phyloP scores from a whole-genome alignment of 2,113 vertebrate species.

The Oncorhynchus mykiss region DNA sequence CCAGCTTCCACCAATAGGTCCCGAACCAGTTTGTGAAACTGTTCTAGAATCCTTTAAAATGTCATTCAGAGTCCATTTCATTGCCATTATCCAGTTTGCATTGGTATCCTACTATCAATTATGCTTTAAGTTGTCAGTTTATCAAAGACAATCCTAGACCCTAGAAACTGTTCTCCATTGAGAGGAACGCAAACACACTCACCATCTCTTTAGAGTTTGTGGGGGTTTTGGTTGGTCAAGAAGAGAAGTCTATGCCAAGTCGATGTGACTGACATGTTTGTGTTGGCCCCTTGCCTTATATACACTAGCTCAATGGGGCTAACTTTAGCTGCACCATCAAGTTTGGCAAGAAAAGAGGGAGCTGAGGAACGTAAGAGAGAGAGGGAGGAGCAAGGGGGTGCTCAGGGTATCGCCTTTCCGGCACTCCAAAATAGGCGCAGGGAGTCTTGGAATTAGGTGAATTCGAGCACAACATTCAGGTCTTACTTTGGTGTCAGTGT shows the following conservation, averaged over 20 bases:
- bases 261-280: conserved; percentile 74
- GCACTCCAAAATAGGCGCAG: conserved; percentile 70
- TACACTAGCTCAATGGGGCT: conserved; percentile 69
- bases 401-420: conserved; percentile 63
- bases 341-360: conserved; percentile 75
- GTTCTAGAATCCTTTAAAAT: conserved; percentile 46
- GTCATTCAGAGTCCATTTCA: conserved; percentile 20
- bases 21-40: too few species aligned
- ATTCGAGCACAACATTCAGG: conserved; percentile 68
- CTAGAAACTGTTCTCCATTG: conserved; percentile 31
- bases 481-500: conserved; percentile 59
- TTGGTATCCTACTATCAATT: too few species aligned
- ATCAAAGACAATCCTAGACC: conserved; percentile 13
- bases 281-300: conserved; percentile 67
- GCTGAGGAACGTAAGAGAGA: conserved; percentile 65
- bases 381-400: conserved; percentile 62
- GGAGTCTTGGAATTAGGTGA: conserved; percentile 76
- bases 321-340: conserved; percentile 78
- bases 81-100: too few species aligned
- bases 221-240: conserved; percentile 67
- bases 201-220: conserved; percentile 75
- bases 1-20: too few species aligned
- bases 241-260: conserved; percentile 73
- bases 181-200: conserved; percentile 56
- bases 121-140: too few species aligned